Conservation (phyloP, 2,113 vertebrate species). For the Laticauda colubrina region DNA sequence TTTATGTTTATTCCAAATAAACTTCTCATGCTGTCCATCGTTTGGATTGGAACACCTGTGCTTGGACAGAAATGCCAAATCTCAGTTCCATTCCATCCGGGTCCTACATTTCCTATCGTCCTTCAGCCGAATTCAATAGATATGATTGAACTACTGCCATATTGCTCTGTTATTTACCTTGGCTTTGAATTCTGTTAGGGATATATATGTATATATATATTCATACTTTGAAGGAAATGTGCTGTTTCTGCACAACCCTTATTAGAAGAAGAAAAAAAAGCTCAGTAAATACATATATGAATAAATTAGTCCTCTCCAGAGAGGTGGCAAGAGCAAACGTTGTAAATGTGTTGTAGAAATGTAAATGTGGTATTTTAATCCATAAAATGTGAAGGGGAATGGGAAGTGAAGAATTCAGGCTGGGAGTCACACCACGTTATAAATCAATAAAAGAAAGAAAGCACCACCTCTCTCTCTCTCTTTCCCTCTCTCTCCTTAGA, state of each 20-base stretch:
- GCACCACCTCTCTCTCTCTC: no score
- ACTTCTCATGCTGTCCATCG: neutral
- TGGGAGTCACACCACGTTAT: neutral
- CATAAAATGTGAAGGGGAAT: constrained; percentile 12
- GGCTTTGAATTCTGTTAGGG: neutral
- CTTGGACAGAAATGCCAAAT: neutral
- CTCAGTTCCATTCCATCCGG: neutral
- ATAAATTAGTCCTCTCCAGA: neutral
- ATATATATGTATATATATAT: neutral
- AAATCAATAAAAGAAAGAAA: neutral
- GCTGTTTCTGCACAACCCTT: neutral
- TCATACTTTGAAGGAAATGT: neutral
- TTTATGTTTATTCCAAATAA: neutral
- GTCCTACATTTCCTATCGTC: neutral
- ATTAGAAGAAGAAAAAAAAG: neutral
- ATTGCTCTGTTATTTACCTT: neutral
- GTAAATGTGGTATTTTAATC: constrained; percentile 13
- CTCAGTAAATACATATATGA: neutral
- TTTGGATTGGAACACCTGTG: neutral
- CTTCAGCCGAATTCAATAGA: neutral
- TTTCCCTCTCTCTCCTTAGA: neutral
- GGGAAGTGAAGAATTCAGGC: neutral
- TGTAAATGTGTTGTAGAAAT: neutral
- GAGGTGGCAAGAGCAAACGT: neutral
- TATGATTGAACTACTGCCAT: neutral